Conservation (phyloP, 2,888 invertebrate genomes). For the Ellobium chinense region DNA sequence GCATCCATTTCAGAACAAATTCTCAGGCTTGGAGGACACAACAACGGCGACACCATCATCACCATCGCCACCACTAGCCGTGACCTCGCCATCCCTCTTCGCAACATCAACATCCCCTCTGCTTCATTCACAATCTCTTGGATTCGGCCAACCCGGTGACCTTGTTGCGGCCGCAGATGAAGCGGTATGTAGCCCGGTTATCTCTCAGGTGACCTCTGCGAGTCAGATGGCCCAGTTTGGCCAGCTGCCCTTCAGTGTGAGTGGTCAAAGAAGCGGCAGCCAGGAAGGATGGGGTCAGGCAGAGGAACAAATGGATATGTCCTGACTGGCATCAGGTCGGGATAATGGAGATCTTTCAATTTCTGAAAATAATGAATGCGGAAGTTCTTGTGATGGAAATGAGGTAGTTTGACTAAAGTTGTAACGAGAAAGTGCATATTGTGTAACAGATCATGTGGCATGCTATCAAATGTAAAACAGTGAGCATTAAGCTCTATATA, state of each 20-base stretch:
- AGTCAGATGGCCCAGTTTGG: background rate
- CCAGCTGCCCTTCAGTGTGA: background rate
- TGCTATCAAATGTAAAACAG: no score
- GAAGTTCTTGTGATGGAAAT: no score
- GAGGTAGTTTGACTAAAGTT: no score
- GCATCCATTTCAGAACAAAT: conserved; percentile 42
- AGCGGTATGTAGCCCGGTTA: background rate
- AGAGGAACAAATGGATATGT: conserved; percentile 38
- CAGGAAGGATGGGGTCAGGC: background rate
- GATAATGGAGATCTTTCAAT: no score
- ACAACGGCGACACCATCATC: background rate
- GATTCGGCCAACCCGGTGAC: background rate
- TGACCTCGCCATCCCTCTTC: background rate
- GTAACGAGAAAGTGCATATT: no score
- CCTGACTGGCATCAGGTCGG: no score
- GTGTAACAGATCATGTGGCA: no score
- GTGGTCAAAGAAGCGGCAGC: background rate
- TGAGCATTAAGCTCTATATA: no score
- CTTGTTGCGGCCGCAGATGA: background rate
- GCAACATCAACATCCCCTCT: background rate
- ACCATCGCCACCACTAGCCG: background rate
- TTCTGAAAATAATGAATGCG: no score
- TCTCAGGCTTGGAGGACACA: background rate
- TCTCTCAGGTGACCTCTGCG: background rate
- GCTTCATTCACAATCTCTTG: background rate